phyloP scores from a whole-genome alignment of 2,113 vertebrate genomes.

The Penelope pileata region DNA sequence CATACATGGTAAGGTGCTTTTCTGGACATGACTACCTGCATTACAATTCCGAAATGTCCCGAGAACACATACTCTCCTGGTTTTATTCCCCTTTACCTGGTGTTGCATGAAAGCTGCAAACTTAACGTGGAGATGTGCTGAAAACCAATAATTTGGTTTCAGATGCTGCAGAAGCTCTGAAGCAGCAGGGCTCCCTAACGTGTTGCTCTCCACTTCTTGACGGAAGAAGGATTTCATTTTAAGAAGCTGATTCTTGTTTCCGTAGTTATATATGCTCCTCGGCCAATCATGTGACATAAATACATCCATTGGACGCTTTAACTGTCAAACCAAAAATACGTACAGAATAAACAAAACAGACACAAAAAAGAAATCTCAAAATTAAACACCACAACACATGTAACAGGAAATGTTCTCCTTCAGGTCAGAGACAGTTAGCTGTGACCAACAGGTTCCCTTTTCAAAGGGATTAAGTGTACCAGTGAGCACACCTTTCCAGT shows the following conservation, averaged over 20 bases:
- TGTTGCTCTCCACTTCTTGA: conserved; percentile 93
- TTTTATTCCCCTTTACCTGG: conserved; percentile 75
- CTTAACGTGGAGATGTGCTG: conserved; percentile 96
- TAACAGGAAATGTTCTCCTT: background rate
- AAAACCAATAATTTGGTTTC: conserved; percentile 95
- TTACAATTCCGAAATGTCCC: background rate
- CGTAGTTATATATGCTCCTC: conserved; percentile 92
- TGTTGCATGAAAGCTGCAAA: conserved; percentile 96
- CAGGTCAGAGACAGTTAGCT: background rate
- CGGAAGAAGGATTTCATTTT: conserved; percentile 92
- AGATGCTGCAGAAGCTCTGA: conserved; percentile 91
- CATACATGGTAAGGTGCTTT: background rate
- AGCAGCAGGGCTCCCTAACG: conserved; percentile 90
- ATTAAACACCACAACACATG: background rate
- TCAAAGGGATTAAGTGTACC: background rate
- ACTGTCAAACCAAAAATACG: conserved; percentile 73
- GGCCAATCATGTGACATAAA: conserved; percentile 99
- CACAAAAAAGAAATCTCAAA: background rate
- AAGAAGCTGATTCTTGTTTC: conserved; percentile 87
- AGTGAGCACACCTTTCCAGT: background rate
- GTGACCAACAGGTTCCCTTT: background rate
- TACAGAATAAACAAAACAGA: background rate
- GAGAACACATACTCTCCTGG: background rate
- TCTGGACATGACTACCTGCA: background rate
- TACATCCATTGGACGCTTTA: conserved; percentile 90